A percentile compares a stretch with the other conserved stretches of the same genome.
Evolutionary conservation across 1,140 invertebrate genomes (phyloP).

Genomic region (Lepeophtheirus salmonis): DNA sequence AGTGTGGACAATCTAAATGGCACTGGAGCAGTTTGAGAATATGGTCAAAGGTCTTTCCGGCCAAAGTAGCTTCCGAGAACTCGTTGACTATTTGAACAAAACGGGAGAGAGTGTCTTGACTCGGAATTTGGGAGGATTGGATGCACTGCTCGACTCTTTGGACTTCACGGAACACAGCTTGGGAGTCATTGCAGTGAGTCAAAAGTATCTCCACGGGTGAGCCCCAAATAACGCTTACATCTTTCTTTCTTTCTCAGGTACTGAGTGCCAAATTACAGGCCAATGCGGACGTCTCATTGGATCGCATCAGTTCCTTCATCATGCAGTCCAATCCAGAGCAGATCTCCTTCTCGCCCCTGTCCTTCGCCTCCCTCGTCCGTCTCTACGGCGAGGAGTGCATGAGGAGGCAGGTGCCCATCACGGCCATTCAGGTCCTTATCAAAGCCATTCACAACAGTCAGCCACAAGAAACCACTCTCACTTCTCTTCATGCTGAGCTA

Average conservation of each 20-base stretch:
- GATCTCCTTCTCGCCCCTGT: conserved; percentile 31
- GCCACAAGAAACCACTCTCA: conserved; percentile 63
- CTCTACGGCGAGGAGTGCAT: conserved; percentile 53
- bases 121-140: not conserved
- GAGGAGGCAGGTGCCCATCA: conserved; percentile 50
- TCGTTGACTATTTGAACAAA: conserved; percentile 57
- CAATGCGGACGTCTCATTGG: no score
- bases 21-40: conserved; percentile 61
- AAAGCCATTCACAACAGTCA: conserved; percentile 76
- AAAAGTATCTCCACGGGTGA: no score
- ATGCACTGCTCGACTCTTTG: conserved; percentile 27
- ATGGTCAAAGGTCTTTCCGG: conserved; percentile 50
- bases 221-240: no score
- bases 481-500: conserved; percentile 78
- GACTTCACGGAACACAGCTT: not conserved
- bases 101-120: not conserved
- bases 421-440: conserved; percentile 60
- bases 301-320: no score
- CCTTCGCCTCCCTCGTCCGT: conserved; percentile 61
- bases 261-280: conserved; percentile 55
- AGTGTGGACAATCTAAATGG: no score
- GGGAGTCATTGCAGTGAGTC: conserved; percentile 26
- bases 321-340: conserved; percentile 65
- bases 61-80: conserved; percentile 58
- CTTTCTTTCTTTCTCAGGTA: no score